Evolutionary conservation across 2,888 invertebrate species (phyloP).

Genomic region (Meteorus cinctellus): DNA sequence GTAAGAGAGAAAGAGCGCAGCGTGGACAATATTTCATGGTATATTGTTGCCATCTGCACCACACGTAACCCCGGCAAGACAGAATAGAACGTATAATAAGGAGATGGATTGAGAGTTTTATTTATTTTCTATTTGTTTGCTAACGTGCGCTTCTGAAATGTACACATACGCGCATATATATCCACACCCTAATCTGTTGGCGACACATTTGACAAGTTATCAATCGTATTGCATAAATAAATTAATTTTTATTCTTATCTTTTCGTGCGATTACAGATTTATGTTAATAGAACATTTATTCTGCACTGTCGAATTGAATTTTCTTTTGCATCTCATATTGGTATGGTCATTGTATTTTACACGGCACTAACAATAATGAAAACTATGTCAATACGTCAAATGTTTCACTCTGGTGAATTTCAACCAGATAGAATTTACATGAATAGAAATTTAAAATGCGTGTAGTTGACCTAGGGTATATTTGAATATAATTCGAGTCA

Average conservation of each 20-base stretch:
- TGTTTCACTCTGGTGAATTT: too few species aligned
- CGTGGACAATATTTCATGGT: slow-evolving; percentile 71
- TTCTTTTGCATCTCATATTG: slow-evolving; percentile 8
- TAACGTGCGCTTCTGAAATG: slow-evolving; percentile 66
- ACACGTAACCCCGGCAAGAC: slow-evolving; percentile 65
- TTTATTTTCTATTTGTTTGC: slow-evolving; percentile 72
- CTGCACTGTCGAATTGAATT: slow-evolving; percentile 16
- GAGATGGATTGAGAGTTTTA: slow-evolving; percentile 61
- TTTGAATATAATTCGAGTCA: slow-evolving; percentile 61
- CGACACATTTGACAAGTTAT: slow-evolving; percentile 72
- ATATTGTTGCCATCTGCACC: slow-evolving; percentile 74
- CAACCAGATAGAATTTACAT: slow-evolving; percentile 4
- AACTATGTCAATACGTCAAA: too few species aligned
- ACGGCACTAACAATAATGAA: too few species aligned
- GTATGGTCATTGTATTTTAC: too few species aligned
- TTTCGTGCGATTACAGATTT: slow-evolving; percentile 26
- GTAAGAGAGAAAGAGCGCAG: slow-evolving; percentile 43
- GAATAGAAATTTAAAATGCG: slow-evolving; percentile 34
- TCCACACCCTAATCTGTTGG: slow-evolving; percentile 59
- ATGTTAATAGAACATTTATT: slow-evolving; percentile 2
- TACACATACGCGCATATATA: slow-evolving; percentile 43
- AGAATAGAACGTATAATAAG: slow-evolving; percentile 56
- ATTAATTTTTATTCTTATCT: slow-evolving; percentile 27
- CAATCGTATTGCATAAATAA: slow-evolving; percentile 68
- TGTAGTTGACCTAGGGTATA: too few species aligned